Evolutionary conservation across 2,113 vertebrate genomes (phyloP).

Genomic region (western clawed frog (Xenopus tropicalis)): UCB_Xtro_10.0 CM004448.2:86550501-86551000

Average conservation of each 20-base stretch:
- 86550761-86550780: constrained; percentile 62
- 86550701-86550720: constrained; percentile 49
- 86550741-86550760: constrained; percentile 62
- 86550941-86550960: constrained; percentile 70
- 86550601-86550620: no score
- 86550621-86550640: no score
- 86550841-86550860: constrained; percentile 76
- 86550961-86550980: constrained; percentile 74
- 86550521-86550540: no score
- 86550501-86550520: no score
- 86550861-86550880: constrained; percentile 76
- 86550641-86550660: no score
- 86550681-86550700: no score
- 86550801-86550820: constrained; percentile 80
- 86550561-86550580: no score
- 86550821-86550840: constrained; percentile 83
- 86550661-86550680: no score
- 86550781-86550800: constrained; percentile 68
- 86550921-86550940: constrained; percentile 77
- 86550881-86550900: constrained; percentile 87
- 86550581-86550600: no score
- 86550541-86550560: no score
- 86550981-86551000: constrained; percentile 85
- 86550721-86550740: constrained; percentile 56
- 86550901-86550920: constrained; percentile 79